These are phyloP conservation scores for Yasuhikotakia modesta DNA, from an alignment of 2,797 vertebrate genomes.

Conservation along the genomic window DNA sequence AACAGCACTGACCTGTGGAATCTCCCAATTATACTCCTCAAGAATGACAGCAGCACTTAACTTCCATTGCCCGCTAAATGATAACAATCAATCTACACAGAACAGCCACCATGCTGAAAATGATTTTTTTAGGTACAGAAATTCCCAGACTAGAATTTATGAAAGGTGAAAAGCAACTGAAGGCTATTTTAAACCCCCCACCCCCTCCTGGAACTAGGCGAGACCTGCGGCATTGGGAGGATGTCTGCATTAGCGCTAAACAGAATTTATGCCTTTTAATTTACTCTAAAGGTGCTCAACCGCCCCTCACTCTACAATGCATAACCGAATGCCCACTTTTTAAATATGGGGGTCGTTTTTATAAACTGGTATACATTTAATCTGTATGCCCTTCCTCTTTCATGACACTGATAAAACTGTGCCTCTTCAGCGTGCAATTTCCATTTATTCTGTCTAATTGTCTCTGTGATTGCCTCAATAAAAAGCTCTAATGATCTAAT, in stretches of 20 bases:
- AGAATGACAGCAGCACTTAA: conserved; percentile 87
- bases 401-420: conserved; percentile 63
- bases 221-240: conserved; percentile 73
- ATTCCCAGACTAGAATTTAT: conserved; percentile 87
- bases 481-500: conserved; percentile 56
- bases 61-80: conserved; percentile 84
- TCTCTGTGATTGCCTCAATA: conserved; percentile 56
- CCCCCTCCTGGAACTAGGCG: neutral
- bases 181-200: conserved; percentile 71
- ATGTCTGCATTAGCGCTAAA: conserved; percentile 85
- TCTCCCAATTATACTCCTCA: conserved; percentile 89
- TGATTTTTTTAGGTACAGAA: conserved; percentile 82
- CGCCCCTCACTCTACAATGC: conserved; percentile 89
- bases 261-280: conserved; percentile 99
- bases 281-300: conserved; percentile 90
- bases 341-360: conserved; percentile 86
- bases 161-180: conserved; percentile 92
- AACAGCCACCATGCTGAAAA: conserved; percentile 87
- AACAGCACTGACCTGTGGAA: conserved; percentile 88
- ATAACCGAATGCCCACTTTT: conserved; percentile 80
- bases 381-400: conserved; percentile 76
- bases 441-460: conserved; percentile 63
- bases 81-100: conserved; percentile 87
- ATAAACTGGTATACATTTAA: conserved; percentile 79
- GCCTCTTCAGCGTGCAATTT: conserved; percentile 33